Evolutionary conservation across 92 coral and sea anemone species (phyloP), one percentile per base, ranked within the genome.

Genomic region (Zoanthus sociatus): DNA sequence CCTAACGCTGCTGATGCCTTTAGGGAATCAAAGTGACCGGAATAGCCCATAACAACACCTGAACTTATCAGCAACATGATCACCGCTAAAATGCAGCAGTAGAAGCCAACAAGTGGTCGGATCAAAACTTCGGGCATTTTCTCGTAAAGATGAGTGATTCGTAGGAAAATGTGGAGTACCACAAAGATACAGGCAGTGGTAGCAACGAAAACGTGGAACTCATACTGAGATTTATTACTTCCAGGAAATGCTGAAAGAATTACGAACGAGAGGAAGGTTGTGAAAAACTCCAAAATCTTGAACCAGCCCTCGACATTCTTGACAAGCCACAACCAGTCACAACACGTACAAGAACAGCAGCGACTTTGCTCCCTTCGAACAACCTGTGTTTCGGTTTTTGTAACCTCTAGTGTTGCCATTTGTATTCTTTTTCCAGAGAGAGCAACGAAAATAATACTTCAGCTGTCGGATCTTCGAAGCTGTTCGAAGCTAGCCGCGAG

Each of bases 151-250:
- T 95, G 99, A 33, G 91, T 82, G 16, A 95, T 81, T 10, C 96
- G 93, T 12, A 97, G 84, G 20, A 95, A 44, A 74, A 97, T 95
- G 84, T 97, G 98, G 79, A 97, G 64, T 17, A 95, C 78, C 6
- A 97, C 97, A 73, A 95, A 95, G 17, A 97, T 77, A 90, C 95
- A 97, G 17, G 92, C 92, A 18, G 94, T 88, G 17, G 98, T 94
- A 30, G 93, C 98, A 30, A 93, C 97, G 71, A 95, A 95, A 61
- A 95, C 94, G 91, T 90, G 86, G 79, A 89, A 95, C 78, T 97
- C 99, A 89, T 81, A 95, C 63, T 76, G 92, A 31, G 94, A 37
- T 47, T 88, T 91, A 86, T 51, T 71, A 58, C 96, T 92, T 15
- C 89, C 88, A 2, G 94, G 88, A 78, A 85, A 90, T 44, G 93